Base-by-base conservation (phyloP, 2,113 vertebrate species). In the Anoplopoma fimbria region DNA sequence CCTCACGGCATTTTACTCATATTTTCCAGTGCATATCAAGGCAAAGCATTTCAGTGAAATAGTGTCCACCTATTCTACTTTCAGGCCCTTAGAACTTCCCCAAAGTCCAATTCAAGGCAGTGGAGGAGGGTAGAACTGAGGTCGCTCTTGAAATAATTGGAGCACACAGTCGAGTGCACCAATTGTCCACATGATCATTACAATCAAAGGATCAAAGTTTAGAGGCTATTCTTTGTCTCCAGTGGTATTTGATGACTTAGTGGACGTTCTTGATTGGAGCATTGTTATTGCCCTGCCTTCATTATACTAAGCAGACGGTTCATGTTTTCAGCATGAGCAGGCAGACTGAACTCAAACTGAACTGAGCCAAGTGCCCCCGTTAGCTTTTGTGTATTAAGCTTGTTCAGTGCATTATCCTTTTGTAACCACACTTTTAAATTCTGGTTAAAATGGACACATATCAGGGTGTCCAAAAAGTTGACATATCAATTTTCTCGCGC, bases 311-410 rank as follows among this genome's bases (percentile, higher is more conserved):
- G 68, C 55, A 55, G 64, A 70, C 21, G 62, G 3, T 42, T 89
- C 17, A 58, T 61, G 73, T 89, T 90, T 88, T 89, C 75, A 83
- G 87, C 80, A 69, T 73, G 79, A 90, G 77, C 57, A 65, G 40
- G 45, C 84, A 79, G 53, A 31, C 67, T 40, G 68, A 82, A 62
- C 31, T 42, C 4, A 58, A 74, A 58, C 14, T 51, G 42, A 73
- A n/a, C 23, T 70, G 65, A 67, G 31, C 51, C 34, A 34, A 61
- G 13, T 29, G n/a, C 4, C 31, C 63, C 19, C 60, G 25, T 80
- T 79, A 61, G 40, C 47, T n/a, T n/a, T 25, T 34, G 34, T 73
- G 17, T 87, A 85, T 86, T 71, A 73, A 82, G 60, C 64, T 23
- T 31, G 47, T 57, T 68, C 42, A 42, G n/a, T 51, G 34, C 38